Base-by-base conservation (phyloP, 2,797 vertebrate genomes). In the Platalea minor region DNA sequence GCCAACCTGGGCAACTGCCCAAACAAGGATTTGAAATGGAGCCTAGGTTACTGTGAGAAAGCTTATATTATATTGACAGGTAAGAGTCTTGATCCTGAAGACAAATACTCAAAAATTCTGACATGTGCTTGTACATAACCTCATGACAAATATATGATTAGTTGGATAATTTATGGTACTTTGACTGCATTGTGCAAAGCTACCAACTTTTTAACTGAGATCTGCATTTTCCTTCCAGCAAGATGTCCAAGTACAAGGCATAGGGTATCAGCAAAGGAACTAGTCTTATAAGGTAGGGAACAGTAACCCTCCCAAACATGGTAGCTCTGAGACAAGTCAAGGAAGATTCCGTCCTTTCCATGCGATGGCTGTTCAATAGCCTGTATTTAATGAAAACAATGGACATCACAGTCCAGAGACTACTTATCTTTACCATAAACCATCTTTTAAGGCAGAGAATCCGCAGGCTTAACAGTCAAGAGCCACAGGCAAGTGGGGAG, bases 331-430 rank as follows among this genome's bases (percentile, higher is more conserved):
- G 60, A 37, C 28, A 68, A 59, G 51, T 14, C 56, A 54, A 41
- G n/a, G 46, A 46, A 31, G 37, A 78, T 31, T 19, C 31, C 43
- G 41, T 13, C 37, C 37, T 20, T 56, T 50, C 70, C 54, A 37
- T 0, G 0, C 1, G 0, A 37, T 7, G 31, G n/a, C 48, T 63
- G 37, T n/a, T 45, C n/a, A 53, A 23, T 5, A 75, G 33, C 24
- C 86, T n/a, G 20, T 39, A 72, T 23, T 54, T 33, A 31, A 72
- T 10, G 28, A 57, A 53, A 64, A 74, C 35, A 28, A 61, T 16
- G 28, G 53, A 46, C n/a, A n/a, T 23, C 59, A n/a, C 35, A 35
- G 29, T 54, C 17, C 50, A 88, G 46, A 81, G 33, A 45, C 5
- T 41, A 28, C 35, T 53, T 20, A 56, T 68, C 67, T 45, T 33